These are phyloP conservation scores for Palaemon carinicauda DNA, from an alignment of 1,140 invertebrate species.

Conservation along the genomic window DNA sequence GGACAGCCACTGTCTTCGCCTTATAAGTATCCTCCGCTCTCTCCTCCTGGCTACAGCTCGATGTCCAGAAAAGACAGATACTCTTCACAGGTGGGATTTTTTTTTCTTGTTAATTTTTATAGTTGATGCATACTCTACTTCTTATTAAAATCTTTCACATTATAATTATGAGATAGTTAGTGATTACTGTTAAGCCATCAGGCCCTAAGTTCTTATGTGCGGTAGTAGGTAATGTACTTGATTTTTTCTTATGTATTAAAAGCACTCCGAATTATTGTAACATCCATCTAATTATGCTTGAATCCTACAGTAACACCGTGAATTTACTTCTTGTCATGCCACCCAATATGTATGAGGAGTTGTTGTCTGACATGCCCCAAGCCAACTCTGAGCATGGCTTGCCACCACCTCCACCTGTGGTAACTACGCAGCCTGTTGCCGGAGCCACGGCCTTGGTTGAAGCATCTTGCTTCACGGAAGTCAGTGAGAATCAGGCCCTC, in stretches of 20 bases:
- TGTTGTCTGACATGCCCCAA: conserved; percentile 65
- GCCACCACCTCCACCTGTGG: conserved; percentile 11
- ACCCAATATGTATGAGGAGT: conserved; percentile 68
- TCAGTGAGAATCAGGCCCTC: neutral
- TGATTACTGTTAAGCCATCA: too few species aligned
- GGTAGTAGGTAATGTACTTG: too few species aligned
- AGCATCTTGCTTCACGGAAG: conserved; percentile 41
- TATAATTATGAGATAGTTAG: too few species aligned
- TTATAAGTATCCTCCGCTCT: conserved; percentile 77
- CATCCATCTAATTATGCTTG: too few species aligned
- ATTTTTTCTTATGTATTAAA: neutral
- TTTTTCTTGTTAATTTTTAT: conserved; percentile 66
- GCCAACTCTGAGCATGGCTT: neutral
- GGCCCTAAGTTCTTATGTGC: neutral
- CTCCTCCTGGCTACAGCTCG: conserved; percentile 76
- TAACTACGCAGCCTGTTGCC: conserved; percentile 39
- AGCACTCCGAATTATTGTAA: too few species aligned
- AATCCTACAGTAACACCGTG: conserved; percentile 68
- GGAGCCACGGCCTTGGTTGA: conserved; percentile 31
- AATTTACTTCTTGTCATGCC: conserved; percentile 71
- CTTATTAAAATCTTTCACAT: neutral
- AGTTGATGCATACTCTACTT: neutral
- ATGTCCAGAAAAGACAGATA: conserved; percentile 73
- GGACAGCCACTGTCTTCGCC: conserved; percentile 75
- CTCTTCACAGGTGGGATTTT: conserved; percentile 74